Evolutionary conservation across 2,113 vertebrate species (phyloP).

Genomic region (Melanotaenia duboulayi): DNA sequence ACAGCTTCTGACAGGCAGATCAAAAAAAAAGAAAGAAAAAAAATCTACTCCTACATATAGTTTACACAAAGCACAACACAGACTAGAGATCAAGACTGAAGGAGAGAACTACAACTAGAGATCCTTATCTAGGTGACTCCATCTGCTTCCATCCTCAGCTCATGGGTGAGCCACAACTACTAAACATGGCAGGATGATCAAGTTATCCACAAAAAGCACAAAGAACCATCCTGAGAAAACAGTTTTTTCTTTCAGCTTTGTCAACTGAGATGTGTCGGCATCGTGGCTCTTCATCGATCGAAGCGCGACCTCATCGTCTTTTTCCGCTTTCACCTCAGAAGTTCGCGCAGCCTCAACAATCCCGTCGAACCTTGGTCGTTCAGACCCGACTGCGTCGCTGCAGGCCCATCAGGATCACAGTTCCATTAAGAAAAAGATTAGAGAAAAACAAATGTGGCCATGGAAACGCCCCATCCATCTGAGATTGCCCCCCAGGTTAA

Average conservation of each 20-base stretch:
- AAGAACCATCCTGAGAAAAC: slow-evolving; percentile 26
- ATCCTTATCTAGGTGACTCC: not conserved
- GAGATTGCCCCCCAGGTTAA: slow-evolving; percentile 25
- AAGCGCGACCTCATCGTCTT: slow-evolving; percentile 39
- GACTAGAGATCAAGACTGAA: slow-evolving; percentile 66
- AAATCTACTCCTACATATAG: slow-evolving; percentile 56
- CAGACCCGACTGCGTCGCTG: slow-evolving; percentile 3
- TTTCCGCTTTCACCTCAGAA: slow-evolving; percentile 9
- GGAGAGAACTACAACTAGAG: slow-evolving; percentile 47
- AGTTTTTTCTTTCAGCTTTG: slow-evolving; percentile 43
- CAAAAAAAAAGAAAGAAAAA: slow-evolving; percentile 46
- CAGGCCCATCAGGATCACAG: slow-evolving; percentile 46
- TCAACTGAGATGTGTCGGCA: slow-evolving; percentile 35
- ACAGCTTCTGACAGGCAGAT: slow-evolving; percentile 61
- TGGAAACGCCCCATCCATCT: slow-evolving; percentile 12
- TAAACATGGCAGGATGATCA: slow-evolving; percentile 24
- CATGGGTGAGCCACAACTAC: slow-evolving; percentile 6
- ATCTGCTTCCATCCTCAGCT: slow-evolving; percentile 22
- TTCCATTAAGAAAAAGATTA: slow-evolving; percentile 25
- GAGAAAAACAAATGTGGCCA: slow-evolving; percentile 42
- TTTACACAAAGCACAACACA: slow-evolving; percentile 61
- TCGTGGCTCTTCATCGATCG: slow-evolving; percentile 31
- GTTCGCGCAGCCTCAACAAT: slow-evolving; percentile 30
- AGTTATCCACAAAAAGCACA: slow-evolving; percentile 45
- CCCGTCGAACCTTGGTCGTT: slow-evolving; percentile 23